Evolutionary conservation across 2,888 invertebrate species (phyloP), one percentile per base, ranked within the genome.

Genomic region (Muscina levida): DNA sequence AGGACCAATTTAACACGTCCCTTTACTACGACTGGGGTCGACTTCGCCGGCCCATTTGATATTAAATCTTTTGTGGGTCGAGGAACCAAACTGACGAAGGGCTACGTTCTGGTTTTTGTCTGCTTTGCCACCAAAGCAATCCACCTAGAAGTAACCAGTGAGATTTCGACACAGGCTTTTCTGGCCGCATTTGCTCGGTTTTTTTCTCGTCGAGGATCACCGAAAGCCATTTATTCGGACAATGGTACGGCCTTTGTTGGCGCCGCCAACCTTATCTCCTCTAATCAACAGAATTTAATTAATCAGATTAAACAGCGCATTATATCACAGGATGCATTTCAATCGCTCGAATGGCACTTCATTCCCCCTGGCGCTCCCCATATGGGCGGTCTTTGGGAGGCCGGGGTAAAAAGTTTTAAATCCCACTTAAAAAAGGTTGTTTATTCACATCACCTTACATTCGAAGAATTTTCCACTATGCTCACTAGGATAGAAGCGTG

Each of bases 221-320:
- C 76, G 8, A 44, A 11, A 56, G 42, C 3, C 31, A 42, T 0
- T 15, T 59, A 1, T 46, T 71, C 31, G 15, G 56, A 79, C 48
- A 82, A 83, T 17, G 80, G 82, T 0, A 82, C 73, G 3, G 78
- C 76, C 13, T 82, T 83, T 42, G 72, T 82, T 1, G 79, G n/a
- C n/a, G n/a, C n/a, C n/a, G n/a, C n/a, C n/a, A n/a, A n/a, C n/a
- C n/a, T n/a, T n/a, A n/a, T n/a, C 6, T 13, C 2, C 44, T 44
- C 2, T 11, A 2, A 44, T 2, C 2, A 44, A 44, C 44, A 11
- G 2, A n/a, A n/a, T 44, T n/a, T 44, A 44, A 44, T 44, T 11
- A 44, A 2, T 11, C 44, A 44, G 2, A 44, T 44, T 37, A 10
- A 37, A 37, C 37, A 37, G 37, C 4, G 37, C 10, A 39, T 1